Evolutionary conservation across 1,140 invertebrate genomes (phyloP), one percentile per base, ranked within the genome.

Genomic region (Calephelis virginiensis): DNA sequence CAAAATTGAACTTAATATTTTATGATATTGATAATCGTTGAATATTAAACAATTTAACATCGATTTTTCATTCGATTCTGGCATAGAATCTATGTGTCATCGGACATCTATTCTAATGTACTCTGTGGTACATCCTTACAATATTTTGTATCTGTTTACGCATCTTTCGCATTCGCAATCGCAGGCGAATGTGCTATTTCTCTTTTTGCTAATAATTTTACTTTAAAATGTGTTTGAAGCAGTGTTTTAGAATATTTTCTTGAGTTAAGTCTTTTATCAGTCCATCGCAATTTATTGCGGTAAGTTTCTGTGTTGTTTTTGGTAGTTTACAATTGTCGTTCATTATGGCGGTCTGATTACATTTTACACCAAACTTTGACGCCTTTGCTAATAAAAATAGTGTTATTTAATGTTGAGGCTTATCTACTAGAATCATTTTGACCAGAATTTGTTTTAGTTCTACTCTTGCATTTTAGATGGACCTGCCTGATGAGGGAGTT

Each of bases 291-390:
- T 17, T 60, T 65, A 60, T 84, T 88, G 85, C 85, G 88, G 88
- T 90, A 86, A 90, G 88, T 84, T 84, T 74, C 14, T 56, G 78
- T 77, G 72, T 79, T 78, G 78, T 78, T 70, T 80, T 78, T 72
- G 63, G 67, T 67, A 64, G 72, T 70, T 79, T 83, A 77, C 77
- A 86, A 80, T 88, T 84, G 82, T 86, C 81, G 79, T 88, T 87
- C 85, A 89, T 82, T 90, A 90, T 90, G 88, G 88, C 88, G 86
- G 86, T 90, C 83, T 82, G 80, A 86, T 81, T 86, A 85, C 70
- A 81, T 77, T 79, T 64, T 53, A 62, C 49, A 43, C 10, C 68
- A 17, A 66, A 47, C 28, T 68, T 61, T 56, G 47, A 13, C 48
- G 46, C 46, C 48, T 63, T 37, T 50, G 9, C 14, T 70, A 43